Evolutionary conservation across 2,797 vertebrate genomes (phyloP).

Genomic region (Rhinoraja longicauda): DNA sequence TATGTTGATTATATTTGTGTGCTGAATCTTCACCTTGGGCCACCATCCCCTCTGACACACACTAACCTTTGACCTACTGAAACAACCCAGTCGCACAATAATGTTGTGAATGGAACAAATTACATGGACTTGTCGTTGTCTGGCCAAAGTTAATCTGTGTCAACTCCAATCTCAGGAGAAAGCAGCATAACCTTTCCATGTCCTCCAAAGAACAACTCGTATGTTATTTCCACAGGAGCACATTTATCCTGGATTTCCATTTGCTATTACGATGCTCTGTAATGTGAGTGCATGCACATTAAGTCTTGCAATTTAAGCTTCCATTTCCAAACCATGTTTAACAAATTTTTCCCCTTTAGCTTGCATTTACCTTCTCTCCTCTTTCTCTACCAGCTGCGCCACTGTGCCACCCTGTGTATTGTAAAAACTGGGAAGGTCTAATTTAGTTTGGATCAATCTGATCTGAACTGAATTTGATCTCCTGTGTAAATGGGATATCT

Average conservation of each 20-base stretch:
- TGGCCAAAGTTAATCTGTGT: not conserved
- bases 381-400: too few relatives aligned
- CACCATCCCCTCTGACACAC: not conserved
- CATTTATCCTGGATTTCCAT: not conserved
- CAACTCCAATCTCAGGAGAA: not conserved
- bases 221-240: not conserved
- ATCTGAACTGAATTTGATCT: conserved; percentile 37
- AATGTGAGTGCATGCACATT: not conserved
- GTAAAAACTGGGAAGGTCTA: conserved; percentile 33
- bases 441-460: conserved; percentile 36
- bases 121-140: too few relatives aligned
- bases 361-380: not conserved
- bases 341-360: not conserved
- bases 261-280: not conserved
- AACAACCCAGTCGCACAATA: not conserved
- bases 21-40: not conserved
- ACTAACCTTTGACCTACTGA: not conserved
- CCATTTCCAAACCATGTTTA: not conserved
- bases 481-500: conserved; percentile 36
- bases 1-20: not conserved
- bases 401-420: not conserved
- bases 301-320: not conserved
- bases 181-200: not conserved
- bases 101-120: not conserved
- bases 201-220: not conserved